phyloP scores from a whole-genome alignment of 2,797 vertebrate genomes.

The Hoplostethus atlanticus region DNA sequence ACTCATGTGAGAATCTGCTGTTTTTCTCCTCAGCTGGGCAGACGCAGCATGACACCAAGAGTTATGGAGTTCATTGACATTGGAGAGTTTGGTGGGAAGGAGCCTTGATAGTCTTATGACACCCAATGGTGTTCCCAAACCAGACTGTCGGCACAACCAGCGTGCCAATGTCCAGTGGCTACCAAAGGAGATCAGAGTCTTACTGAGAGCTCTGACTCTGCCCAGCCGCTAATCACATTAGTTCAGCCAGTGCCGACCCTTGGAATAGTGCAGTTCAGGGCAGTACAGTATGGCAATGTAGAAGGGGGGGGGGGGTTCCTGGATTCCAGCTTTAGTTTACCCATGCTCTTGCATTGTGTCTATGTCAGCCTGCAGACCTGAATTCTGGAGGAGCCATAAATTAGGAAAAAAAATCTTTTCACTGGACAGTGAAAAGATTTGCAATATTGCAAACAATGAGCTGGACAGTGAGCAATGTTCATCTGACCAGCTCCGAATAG shows the following conservation, averaged over 20 bases:
- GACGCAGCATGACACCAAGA: slow-evolving; percentile 64
- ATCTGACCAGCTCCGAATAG: too few species aligned
- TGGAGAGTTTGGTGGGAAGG: slow-evolving; percentile 24
- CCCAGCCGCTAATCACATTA: slow-evolving; percentile 66
- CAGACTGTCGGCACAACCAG: slow-evolving; percentile 13
- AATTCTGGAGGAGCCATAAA: too few species aligned
- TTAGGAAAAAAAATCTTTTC: too few species aligned
- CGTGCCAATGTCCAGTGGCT: not conserved
- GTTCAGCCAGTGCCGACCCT: slow-evolving; percentile 40
- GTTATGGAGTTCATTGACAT: slow-evolving; percentile 20
- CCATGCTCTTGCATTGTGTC: not conserved
- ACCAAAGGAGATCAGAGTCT: slow-evolving; percentile 55
- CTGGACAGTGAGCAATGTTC: too few species aligned
- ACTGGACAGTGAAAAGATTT: too few species aligned
- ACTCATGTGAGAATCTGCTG: slow-evolving; percentile 88
- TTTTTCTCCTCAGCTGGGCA: slow-evolving; percentile 81
- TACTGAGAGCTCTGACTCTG: slow-evolving; percentile 57
- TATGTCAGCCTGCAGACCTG: not conserved
- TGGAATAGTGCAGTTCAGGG: slow-evolving; percentile 16
- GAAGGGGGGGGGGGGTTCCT: not conserved
- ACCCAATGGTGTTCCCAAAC: slow-evolving; percentile 1
- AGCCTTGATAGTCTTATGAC: slow-evolving; percentile 4
- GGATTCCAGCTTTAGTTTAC: not conserved
- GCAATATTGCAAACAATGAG: too few species aligned
- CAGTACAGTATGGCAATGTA: not conserved